These are phyloP conservation scores for Hydrocynus forskahlii DNA, from an alignment of 2,797 vertebrate species.

Conservation along the genomic window DNA sequence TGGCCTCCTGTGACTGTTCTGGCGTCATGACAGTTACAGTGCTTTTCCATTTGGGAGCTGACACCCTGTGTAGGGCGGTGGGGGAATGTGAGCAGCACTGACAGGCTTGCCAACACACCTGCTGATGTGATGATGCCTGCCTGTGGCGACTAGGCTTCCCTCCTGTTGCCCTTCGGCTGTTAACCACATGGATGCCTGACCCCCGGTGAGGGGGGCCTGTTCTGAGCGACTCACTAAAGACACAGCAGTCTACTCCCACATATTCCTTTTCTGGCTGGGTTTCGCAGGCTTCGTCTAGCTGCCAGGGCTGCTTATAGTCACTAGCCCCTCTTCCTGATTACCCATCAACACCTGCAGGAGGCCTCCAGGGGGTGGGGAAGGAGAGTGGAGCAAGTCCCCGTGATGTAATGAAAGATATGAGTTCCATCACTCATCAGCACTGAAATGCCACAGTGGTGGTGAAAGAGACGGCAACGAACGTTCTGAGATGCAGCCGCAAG, in stretches of 20 bases:
- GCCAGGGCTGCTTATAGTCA: neutral
- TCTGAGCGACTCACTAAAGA: neutral
- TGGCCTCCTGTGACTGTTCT: neutral
- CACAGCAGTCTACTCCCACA: neutral
- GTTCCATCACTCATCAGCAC: slow-evolving; percentile 49
- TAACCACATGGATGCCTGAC: slow-evolving; percentile 17
- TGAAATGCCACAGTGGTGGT: neutral
- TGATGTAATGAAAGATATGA: slow-evolving; percentile 50
- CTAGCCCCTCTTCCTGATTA: neutral
- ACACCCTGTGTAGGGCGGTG: neutral
- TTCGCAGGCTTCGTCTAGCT: neutral
- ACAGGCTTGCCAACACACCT: slow-evolving; percentile 44
- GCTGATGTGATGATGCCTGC: slow-evolving; percentile 39
- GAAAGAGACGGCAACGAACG: too few species aligned
- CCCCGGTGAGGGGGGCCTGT: neutral
- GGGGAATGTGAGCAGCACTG: slow-evolving; percentile 16
- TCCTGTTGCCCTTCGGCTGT: slow-evolving; percentile 26
- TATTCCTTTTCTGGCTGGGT: neutral
- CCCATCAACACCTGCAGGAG: slow-evolving; percentile 16
- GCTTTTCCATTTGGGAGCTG: slow-evolving; percentile 29
- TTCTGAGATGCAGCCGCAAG: too few species aligned
- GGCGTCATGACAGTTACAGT: slow-evolving; percentile 3
- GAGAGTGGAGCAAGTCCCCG: slow-evolving; percentile 5
- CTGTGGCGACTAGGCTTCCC: slow-evolving; percentile 20
- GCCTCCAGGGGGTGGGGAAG: neutral